Evolutionary conservation across 2,888 invertebrate genomes (phyloP).

Genomic region (Pristionchus arcanus): DNA sequence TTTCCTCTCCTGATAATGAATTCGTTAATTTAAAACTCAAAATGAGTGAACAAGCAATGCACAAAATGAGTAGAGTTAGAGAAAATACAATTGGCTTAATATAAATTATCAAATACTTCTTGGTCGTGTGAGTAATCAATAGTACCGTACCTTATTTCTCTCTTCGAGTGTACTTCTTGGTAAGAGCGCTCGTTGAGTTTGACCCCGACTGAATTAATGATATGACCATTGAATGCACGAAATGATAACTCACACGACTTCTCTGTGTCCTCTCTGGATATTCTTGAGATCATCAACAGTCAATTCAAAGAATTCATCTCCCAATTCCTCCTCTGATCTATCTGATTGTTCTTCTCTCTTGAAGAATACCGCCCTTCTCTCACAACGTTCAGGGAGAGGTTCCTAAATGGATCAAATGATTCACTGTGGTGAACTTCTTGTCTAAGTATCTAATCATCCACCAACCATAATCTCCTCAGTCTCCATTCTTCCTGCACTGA

Average conservation of each 20-base stretch:
- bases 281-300: constrained; percentile 53
- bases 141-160: background rate
- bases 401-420: background rate
- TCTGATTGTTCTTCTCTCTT: background rate
- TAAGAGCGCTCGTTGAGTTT: constrained; percentile 42
- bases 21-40: background rate
- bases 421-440: too few species aligned
- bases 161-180: constrained; percentile 36
- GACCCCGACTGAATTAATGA: constrained; percentile 6
- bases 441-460: background rate
- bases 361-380: constrained; percentile 20
- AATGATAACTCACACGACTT: constrained; percentile 18
- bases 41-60: too few species aligned
- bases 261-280: constrained; percentile 35
- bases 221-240: background rate
- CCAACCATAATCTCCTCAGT: constrained; percentile 11
- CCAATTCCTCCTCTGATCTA: constrained; percentile 50
- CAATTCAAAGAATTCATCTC: constrained; percentile 53
- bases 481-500: constrained; percentile 27
- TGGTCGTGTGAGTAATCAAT: background rate
- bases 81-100: background rate
- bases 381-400: constrained; percentile 44
- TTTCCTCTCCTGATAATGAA: constrained; percentile 1
- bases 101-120: background rate
- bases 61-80: too few species aligned